Evolutionary conservation across 2,797 vertebrate species (phyloP).

Genomic region (Lemur catta): DNA sequence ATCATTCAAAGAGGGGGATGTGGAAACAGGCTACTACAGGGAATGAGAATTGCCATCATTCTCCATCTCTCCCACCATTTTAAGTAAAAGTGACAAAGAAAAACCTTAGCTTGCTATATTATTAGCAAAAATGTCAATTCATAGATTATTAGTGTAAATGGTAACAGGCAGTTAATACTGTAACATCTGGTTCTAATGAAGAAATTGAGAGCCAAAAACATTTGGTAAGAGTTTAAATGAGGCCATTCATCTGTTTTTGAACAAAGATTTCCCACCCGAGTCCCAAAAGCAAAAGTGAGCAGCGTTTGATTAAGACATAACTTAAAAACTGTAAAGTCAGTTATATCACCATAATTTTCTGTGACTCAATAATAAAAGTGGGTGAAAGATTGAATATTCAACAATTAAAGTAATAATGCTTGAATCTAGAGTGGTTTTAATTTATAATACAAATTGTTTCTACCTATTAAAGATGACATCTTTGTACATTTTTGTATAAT

Average conservation of each 20-base stretch:
- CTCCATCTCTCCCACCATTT: neutral
- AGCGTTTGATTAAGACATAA: conserved; percentile 61
- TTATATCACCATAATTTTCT: conserved; percentile 44
- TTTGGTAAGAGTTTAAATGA: conserved; percentile 69
- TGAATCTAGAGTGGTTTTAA: neutral
- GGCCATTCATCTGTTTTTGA: conserved; percentile 73
- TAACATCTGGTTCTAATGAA: conserved; percentile 82
- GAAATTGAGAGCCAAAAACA: conserved; percentile 63
- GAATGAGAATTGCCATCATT: neutral
- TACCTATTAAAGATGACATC: neutral
- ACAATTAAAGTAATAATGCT: neutral
- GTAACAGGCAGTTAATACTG: conserved; percentile 63
- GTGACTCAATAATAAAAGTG: neutral
- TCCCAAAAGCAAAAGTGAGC: conserved; percentile 56
- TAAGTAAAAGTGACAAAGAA: conserved; percentile 66
- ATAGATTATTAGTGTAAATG: conserved; percentile 45
- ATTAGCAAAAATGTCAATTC: conserved; percentile 68
- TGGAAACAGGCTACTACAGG: neutral
- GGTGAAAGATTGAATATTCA: neutral
- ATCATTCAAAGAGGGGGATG: neutral
- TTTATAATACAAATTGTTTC: neutral
- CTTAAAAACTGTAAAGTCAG: conserved; percentile 9
- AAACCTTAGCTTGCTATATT: conserved; percentile 62
- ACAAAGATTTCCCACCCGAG: conserved; percentile 63
- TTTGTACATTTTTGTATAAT: neutral